Evolutionary conservation across 2,113 vertebrate genomes (phyloP).

Genomic region (Nothocercus julius): DNA sequence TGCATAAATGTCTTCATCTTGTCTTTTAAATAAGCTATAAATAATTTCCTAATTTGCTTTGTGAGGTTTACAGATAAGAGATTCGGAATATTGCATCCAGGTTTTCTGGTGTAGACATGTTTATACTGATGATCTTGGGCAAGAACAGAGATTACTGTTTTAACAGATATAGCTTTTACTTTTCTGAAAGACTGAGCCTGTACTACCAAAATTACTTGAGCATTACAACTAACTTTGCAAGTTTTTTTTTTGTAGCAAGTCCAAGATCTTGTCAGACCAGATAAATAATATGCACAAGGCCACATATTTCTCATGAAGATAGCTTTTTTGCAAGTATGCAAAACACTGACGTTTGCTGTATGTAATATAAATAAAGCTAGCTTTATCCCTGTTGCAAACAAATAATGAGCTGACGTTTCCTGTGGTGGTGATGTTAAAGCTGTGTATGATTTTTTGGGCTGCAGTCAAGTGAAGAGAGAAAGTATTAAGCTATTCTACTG

Average conservation of each 20-base stretch:
- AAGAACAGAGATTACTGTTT: background rate
- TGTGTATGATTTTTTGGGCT: background rate
- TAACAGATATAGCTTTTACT: background rate
- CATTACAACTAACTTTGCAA: background rate
- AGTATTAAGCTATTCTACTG: background rate
- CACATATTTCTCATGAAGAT: fast-evolving
- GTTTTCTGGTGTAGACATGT: background rate
- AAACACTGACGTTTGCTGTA: background rate
- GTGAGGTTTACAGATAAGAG: background rate
- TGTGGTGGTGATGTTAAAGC: background rate
- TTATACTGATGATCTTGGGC: background rate
- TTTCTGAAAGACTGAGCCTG: background rate
- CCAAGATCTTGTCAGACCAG: background rate
- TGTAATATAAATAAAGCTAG: background rate
- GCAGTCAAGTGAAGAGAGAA: background rate
- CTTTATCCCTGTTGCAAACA: background rate
- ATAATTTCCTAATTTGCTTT: background rate
- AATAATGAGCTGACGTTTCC: background rate
- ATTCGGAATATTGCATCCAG: background rate
- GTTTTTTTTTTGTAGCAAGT: background rate
- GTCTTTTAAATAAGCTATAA: background rate
- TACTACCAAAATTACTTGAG: background rate
- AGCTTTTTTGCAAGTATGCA: background rate
- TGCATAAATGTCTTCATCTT: background rate
- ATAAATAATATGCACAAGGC: background rate